Base-by-base conservation (phyloP, 2,113 vertebrate species). In the Anthoscopus minutus region DNA sequence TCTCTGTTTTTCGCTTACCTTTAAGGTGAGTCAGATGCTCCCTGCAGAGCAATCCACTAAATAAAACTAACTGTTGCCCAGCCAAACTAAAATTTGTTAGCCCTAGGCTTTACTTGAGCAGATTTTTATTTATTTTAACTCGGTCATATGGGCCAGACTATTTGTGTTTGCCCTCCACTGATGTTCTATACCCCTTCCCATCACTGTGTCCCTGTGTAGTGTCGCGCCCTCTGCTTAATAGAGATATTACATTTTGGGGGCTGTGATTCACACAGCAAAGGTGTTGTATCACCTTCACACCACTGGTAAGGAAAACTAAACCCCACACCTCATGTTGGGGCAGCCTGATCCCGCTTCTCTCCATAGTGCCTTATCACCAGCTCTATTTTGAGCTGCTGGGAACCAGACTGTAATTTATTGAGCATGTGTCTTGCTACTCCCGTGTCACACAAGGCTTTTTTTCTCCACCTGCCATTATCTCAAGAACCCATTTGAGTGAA, bases 321-420 rank as follows among this genome's bases (percentile, higher is more conserved):
- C 4, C 38, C 37, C 33, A 13, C 1, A 3, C 11, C 21, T 81
- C 15, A 0, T 7, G 5, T 2, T 70, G 31, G 64, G 42, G 28
- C 4, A 3, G 51, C 23, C 60, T 74, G 44, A 37, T 67, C 38
- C 16, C 47, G 35, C 51, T 72, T 19, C 23, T 74, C 6, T 45
- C 22, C 38, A 2, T 0, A 0, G 3, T 15, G 13, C 45, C n/a
- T 73, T 15, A 1, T 44, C n/a, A 56, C 35, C 38, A 60, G 48
- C 58, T 81, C 62, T 73, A 0, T 56, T 47, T 27, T 20, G 70
- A 66, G 82, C 79, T 78, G 56, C 44, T 47, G 45, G 42, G 51
- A 53, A 4, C 16, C 0, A 0, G 23, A 20, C n/a, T 69, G 61
- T 53, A 38, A 24, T 51, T 60, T 27, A 12, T 0, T 48, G 40